A percentile compares a stretch with the other conserved stretches of the same genome.
Conservation (phyloP, 2,113 vertebrate genomes). For the Brachionichthys hirsutus region DNA sequence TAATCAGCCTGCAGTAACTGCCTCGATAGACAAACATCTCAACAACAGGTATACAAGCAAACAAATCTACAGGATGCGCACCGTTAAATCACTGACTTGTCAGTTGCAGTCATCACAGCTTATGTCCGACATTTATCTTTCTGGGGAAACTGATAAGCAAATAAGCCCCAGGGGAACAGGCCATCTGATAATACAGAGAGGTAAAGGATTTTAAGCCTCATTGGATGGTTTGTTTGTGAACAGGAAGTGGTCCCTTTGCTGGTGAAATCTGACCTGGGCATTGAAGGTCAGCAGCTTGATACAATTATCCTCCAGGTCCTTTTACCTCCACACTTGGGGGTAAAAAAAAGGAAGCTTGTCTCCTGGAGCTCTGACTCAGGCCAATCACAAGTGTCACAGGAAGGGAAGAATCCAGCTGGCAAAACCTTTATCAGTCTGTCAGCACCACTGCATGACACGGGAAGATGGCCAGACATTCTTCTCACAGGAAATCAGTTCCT, state of each 20-base stretch:
- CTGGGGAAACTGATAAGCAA: constrained; percentile 57
- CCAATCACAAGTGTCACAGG: constrained; percentile 60
- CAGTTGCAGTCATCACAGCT: constrained; percentile 47
- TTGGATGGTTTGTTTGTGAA: constrained; percentile 54
- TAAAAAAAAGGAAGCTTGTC: constrained; percentile 13
- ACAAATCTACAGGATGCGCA: constrained; percentile 22
- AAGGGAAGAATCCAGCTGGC: constrained; percentile 57
- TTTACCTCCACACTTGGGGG: constrained; percentile 43
- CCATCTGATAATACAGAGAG: constrained; percentile 35
- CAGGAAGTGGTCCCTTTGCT: constrained; percentile 56
- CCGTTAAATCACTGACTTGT: constrained; percentile 30
- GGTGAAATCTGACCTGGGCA: constrained; percentile 59
- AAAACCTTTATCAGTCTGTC: constrained; percentile 67
- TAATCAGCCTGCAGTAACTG: constrained; percentile 14
- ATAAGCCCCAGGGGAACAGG: constrained; percentile 34
- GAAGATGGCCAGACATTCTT: constrained; percentile 68
- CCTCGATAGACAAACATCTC: constrained; percentile 22
- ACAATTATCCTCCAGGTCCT: constrained; percentile 61
- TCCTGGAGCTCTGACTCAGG: constrained; percentile 27
- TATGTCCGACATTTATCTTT: constrained; percentile 56
- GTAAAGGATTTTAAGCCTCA: constrained; percentile 42
- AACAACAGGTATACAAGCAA: constrained; percentile 26
- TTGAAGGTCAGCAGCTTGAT: constrained; percentile 58
- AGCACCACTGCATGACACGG: constrained; percentile 58
- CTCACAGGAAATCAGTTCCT: constrained; percentile 54